Evolutionary conservation across 2,113 vertebrate genomes (phyloP), one percentile per base, ranked within the genome.

Genomic region (Melanerpes formicivorus): DNA sequence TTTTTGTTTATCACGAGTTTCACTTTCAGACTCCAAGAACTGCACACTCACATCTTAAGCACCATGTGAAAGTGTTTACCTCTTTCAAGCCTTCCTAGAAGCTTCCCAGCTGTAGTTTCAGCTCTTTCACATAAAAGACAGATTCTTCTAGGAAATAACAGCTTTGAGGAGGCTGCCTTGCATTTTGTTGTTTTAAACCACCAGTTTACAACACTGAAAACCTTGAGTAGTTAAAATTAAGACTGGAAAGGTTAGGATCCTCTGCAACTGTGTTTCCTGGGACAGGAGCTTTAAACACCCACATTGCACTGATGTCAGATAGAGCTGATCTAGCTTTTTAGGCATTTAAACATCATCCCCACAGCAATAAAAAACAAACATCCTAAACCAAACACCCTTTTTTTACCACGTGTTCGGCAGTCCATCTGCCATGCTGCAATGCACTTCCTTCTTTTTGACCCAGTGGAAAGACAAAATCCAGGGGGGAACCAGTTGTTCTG

Each of bases 301-400:
- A 85, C 60, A 4, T 1, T 42, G 60, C 56, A 18, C 56, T 63
- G 46, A 80, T 37, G 89, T 79, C 93, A 88, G 18, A 66, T 0
- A 69, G 21, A 46, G 70, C 77, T 92, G 80, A 92, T 66, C 48
- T 32, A 72, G 80, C 70, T 48, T 93, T 95, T 78, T 37, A 80
- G 82, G 76, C 69, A 90, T 93, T 87, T 93, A 90, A 93, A 80
- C 56, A 80, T 46, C 84, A 87, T 17, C 18, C 52, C 15, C 37
- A 15, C 29, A n/a, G 46, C 81, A 90, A 64, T 27, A 72, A 48
- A 18, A 26, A 44, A 44, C 10, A 32, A 44, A 21, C 19, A 56
- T 56, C 55, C 27, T 40, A 7, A 66, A 55, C 6, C 37, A 65
- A 83, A 69, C 40, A 54, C n/a, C 34, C 27, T 67, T 15, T 56